Evolutionary conservation across 53 echinoderm and acorn worm genomes (phyloP).

Genomic region (Paelopatides confundens): DNA sequence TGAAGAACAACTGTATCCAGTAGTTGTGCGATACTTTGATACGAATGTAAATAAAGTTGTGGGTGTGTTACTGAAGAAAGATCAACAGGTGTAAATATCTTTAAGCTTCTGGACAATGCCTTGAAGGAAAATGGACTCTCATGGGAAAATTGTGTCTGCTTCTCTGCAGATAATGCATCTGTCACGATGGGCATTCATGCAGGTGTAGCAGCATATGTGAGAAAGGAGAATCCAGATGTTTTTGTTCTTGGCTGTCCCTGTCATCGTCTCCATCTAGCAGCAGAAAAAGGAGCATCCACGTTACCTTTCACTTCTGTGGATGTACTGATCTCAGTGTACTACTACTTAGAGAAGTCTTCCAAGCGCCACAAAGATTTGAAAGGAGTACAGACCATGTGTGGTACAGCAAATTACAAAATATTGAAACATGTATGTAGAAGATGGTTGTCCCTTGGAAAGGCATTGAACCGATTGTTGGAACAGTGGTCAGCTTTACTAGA

Average conservation of each 20-base stretch:
- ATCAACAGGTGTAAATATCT: conserved; percentile 72
- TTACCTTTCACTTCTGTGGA: conserved; percentile 54
- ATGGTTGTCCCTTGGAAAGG: conserved; percentile 59
- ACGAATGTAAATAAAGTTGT: conserved; percentile 58
- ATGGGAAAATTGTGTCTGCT: conserved; percentile 64
- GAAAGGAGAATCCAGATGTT: conserved; percentile 61
- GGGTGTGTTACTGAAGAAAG: conserved; percentile 61
- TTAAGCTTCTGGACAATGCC: conserved; percentile 59
- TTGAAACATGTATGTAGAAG: conserved; percentile 64
- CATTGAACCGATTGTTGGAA: conserved; percentile 66
- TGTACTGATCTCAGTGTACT: conserved; percentile 54
- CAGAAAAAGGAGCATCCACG: conserved; percentile 59
- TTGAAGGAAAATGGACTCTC: conserved; percentile 58
- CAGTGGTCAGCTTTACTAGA: conserved; percentile 61
- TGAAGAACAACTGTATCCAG: conserved; percentile 60
- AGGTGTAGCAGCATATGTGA: conserved; percentile 58
- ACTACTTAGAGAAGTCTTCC: conserved; percentile 61
- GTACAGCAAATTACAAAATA: conserved; percentile 35
- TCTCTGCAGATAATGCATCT: conserved; percentile 64
- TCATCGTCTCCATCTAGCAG: conserved; percentile 67
- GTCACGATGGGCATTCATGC: conserved; percentile 67
- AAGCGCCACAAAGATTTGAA: conserved; percentile 63
- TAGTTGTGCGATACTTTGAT: conserved; percentile 55
- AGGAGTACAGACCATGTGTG: conserved; percentile 51
- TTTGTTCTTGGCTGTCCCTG: conserved; percentile 62